Conservation (phyloP, 2,888 invertebrate species). For the Hemaris fuciformis region DNA sequence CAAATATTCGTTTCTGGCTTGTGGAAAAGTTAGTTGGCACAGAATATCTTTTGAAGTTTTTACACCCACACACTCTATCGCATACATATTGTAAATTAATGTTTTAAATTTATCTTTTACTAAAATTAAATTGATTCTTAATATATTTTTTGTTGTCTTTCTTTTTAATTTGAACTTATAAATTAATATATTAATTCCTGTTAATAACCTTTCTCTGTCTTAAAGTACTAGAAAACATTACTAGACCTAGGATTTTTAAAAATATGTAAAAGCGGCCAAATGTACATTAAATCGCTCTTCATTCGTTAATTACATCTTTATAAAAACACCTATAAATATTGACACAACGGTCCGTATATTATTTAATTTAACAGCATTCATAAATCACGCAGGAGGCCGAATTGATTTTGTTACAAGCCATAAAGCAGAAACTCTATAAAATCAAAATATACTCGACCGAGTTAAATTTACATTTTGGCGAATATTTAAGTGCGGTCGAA, state of each 20-base stretch:
- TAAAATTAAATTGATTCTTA: too few species aligned
- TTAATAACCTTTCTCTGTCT: neutral
- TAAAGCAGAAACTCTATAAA: slow-evolving; percentile 38
- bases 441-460: slow-evolving; percentile 37
- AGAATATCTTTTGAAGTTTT: too few species aligned
- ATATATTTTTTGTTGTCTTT: too few species aligned
- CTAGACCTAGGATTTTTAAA: too few species aligned
- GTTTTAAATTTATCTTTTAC: too few species aligned
- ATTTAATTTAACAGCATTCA: slow-evolving; percentile 14
- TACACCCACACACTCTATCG: too few species aligned
- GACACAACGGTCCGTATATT: neutral
- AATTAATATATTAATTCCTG: neutral
- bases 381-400: slow-evolving; percentile 25
- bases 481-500: slow-evolving; percentile 36
- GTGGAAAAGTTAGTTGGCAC: too few species aligned
- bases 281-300: neutral
- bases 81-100: too few species aligned
- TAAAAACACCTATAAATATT: neutral
- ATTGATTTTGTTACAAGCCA: slow-evolving; percentile 43
- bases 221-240: too few species aligned
- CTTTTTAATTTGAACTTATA: too few species aligned
- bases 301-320: neutral
- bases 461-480: slow-evolving; percentile 42
- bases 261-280: too few species aligned
- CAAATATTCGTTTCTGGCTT: too few species aligned